These are phyloP conservation scores for Neoaliturus tenellus DNA, from an alignment of 2,888 invertebrate species.

Conservation along the genomic window DNA sequence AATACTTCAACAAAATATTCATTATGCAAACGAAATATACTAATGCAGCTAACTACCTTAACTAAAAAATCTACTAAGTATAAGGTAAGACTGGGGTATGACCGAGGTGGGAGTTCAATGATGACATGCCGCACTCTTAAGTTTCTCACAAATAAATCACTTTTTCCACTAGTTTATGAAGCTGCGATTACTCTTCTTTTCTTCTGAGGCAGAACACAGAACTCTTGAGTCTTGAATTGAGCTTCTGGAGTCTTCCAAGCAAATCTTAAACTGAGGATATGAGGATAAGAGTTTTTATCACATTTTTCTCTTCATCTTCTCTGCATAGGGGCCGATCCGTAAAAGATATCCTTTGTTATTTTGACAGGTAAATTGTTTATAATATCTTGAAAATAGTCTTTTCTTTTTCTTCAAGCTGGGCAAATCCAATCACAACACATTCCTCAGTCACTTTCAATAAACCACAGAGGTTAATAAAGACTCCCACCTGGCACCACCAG, in stretches of 20 bases:
- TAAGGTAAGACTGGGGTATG: background rate
- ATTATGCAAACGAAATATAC: background rate
- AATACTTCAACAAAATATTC: conserved; percentile 33
- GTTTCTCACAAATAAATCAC: background rate
- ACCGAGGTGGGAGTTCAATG: conserved; percentile 8
- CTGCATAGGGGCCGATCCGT: background rate
- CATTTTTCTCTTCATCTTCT: background rate
- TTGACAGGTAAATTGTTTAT: background rate
- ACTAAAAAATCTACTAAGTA: background rate
- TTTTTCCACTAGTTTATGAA: background rate
- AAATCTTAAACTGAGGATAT: too few relatives aligned
- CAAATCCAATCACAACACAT: background rate
- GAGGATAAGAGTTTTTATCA: background rate
- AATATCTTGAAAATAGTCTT: background rate
- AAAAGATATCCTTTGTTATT: background rate
- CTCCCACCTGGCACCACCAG: conserved; percentile 48
- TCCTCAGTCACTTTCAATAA: background rate
- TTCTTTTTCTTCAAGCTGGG: background rate
- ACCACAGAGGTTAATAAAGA: background rate
- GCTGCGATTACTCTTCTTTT: background rate
- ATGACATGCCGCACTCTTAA: background rate
- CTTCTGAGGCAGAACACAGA: background rate
- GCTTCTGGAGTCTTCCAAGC: background rate
- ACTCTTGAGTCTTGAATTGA: background rate
- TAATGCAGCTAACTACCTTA: background rate